These are phyloP conservation scores for Ichneumoninae sp. DNA, from an alignment of 2,888 invertebrate genomes.

Conservation along the genomic window DNA sequence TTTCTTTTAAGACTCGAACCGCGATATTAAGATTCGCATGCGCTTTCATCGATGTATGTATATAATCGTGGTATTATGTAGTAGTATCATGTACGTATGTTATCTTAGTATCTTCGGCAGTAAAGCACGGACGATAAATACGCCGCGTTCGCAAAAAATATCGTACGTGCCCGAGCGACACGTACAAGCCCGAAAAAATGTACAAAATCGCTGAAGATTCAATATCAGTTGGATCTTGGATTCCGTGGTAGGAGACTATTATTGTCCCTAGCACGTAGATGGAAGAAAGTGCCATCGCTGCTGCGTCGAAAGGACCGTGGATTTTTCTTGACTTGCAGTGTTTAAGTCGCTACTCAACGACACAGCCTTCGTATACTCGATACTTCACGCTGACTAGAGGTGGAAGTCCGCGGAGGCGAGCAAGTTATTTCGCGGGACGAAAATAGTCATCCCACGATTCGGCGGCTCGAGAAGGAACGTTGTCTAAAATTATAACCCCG, in stretches of 20 bases:
- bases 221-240: neutral
- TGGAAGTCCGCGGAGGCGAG: neutral
- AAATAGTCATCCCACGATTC: conserved; percentile 24
- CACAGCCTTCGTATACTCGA: neutral
- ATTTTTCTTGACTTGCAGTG: neutral
- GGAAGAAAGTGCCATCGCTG: neutral
- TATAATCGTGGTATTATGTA: too few species aligned
- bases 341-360: neutral
- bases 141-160: conserved; percentile 13
- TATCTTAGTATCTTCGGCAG: neutral
- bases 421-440: neutral
- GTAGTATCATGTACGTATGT: neutral
- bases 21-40: neutral
- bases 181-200: neutral
- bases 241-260: neutral
- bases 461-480: neutral
- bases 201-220: neutral
- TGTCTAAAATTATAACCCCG: conserved; percentile 36
- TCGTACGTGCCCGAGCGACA: neutral
- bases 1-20: neutral
- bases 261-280: neutral
- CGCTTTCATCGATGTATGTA: neutral
- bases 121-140: conserved; percentile 9
- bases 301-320: neutral
- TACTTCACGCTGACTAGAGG: neutral